Evolutionary conservation across 1,140 invertebrate species (phyloP).

Genomic region (Calosoma granatense): DNA sequence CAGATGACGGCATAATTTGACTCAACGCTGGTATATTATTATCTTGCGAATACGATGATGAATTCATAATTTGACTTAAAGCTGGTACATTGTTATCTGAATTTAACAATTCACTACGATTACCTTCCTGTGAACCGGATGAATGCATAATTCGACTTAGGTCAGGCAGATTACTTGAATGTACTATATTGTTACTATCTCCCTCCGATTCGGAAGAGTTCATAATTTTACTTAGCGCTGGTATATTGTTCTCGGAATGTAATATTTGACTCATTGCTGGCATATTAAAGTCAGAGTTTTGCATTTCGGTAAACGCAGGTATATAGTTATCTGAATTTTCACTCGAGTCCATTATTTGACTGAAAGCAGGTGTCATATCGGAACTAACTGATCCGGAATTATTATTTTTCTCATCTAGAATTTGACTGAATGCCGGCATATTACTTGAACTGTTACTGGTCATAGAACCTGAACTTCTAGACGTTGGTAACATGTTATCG

Average conservation of each 20-base stretch:
- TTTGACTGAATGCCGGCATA: conserved; percentile 16
- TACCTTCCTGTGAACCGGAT: no score
- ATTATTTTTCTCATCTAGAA: no score
- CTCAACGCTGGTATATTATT: conserved; percentile 16
- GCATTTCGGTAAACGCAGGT: background rate
- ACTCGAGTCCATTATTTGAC: no score
- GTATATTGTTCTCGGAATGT: background rate
- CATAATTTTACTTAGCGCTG: no score
- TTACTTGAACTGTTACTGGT: background rate
- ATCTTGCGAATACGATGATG: background rate
- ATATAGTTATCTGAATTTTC: no score
- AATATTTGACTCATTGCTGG: conserved; percentile 10
- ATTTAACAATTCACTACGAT: no score
- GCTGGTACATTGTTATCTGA: background rate
- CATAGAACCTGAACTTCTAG: background rate
- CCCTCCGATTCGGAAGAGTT: no score
- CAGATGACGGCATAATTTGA: no score
- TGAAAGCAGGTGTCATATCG: no score
- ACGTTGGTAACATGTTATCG: background rate
- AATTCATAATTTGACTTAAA: background rate
- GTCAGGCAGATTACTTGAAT: background rate
- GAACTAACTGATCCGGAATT: no score
- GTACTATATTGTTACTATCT: no score
- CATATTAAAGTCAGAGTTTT: background rate
- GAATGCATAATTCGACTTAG: background rate